These are phyloP conservation scores for Zaprionus vittiger DNA, from an alignment of 1,140 invertebrate species.

Conservation along the genomic window DNA sequence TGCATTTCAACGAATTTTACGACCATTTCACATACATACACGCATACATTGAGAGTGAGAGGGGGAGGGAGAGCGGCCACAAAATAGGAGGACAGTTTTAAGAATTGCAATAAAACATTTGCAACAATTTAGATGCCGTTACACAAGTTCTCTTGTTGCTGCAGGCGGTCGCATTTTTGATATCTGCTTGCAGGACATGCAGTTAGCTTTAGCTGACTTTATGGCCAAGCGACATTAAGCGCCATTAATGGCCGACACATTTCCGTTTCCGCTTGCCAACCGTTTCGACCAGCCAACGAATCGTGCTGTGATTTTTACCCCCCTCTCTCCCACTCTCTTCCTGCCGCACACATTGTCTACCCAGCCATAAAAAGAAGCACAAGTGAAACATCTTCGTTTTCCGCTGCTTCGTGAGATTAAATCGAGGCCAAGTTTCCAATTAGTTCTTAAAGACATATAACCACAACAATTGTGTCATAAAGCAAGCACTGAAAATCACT, in stretches of 20 bases:
- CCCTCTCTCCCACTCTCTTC: background rate
- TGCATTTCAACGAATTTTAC: constrained; percentile 76
- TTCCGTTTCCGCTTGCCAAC: constrained; percentile 34
- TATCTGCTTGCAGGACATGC: constrained; percentile 58
- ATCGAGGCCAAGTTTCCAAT: constrained; percentile 49
- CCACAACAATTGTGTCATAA: background rate
- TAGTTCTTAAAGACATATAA: constrained; percentile 37
- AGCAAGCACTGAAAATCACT: background rate
- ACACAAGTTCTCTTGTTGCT: constrained; percentile 9
- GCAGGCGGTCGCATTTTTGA: constrained; percentile 25
- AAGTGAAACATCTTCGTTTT: constrained; percentile 35
- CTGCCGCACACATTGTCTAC: constrained; percentile 42
- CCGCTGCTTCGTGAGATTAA: background rate
- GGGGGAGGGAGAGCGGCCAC: constrained; percentile 15
- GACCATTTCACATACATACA: constrained; percentile 35
- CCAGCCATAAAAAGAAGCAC: constrained; percentile 23
- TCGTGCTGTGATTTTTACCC: constrained; percentile 55
- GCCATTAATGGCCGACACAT: constrained; percentile 63
- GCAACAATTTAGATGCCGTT: constrained; percentile 76
- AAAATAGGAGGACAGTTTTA: constrained; percentile 52
- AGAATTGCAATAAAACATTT: constrained; percentile 78
- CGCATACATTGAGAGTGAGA: background rate
- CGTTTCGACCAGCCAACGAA: constrained; percentile 11
- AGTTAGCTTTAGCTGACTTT: constrained; percentile 64
- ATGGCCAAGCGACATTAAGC: constrained; percentile 65